Conservation (phyloP, 2,113 vertebrate genomes). For the Plotosus lineatus region DNA sequence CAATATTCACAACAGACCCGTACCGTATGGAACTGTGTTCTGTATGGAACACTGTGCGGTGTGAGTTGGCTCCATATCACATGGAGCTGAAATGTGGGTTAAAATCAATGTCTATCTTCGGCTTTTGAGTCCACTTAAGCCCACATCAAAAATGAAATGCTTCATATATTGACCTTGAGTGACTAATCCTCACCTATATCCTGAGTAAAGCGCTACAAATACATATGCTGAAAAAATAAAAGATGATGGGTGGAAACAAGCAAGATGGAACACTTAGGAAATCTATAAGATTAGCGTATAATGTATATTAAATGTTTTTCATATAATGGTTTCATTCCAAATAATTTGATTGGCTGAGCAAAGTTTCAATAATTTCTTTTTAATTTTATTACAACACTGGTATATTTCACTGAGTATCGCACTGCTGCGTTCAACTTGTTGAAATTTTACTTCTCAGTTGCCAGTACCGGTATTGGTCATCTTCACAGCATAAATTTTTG, state of each 20-base stretch:
- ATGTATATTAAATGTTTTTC: neutral
- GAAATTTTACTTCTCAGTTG: neutral
- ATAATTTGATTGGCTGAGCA: neutral
- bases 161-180: too few species aligned
- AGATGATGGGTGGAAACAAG: neutral
- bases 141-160: neutral
- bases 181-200: neutral
- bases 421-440: neutral
- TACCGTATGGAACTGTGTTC: neutral
- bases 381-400: neutral
- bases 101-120: neutral
- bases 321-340: neutral
- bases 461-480: too few species aligned
- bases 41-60: neutral
- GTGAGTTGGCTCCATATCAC: neutral
- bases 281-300: neutral
- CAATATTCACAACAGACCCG: neutral
- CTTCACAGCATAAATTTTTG: too few species aligned
- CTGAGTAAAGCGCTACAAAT: neutral
- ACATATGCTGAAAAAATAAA: neutral
- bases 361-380: neutral
- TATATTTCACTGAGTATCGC: neutral
- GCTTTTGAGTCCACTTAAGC: neutral
- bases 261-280: neutral
- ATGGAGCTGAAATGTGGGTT: neutral